These are phyloP conservation scores for Euplagia quadripunctaria DNA, from an alignment of 2,888 invertebrate species.

Conservation along the genomic window DNA sequence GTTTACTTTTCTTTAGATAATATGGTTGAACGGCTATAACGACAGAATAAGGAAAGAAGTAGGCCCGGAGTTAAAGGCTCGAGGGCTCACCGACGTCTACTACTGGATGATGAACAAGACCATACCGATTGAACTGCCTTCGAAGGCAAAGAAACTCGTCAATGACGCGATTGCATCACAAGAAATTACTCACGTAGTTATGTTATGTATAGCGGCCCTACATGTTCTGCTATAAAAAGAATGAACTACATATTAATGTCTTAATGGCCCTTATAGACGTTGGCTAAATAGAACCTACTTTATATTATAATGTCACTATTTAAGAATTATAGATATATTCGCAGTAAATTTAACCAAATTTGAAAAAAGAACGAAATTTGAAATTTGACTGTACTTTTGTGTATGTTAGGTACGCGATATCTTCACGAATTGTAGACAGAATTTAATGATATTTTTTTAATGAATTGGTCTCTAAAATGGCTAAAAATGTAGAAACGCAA, in stretches of 20 bases:
- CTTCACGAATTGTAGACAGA: too few relatives aligned
- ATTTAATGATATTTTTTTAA: too few relatives aligned
- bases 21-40: slow-evolving; percentile 94
- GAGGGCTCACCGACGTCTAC: slow-evolving; percentile 90
- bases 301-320: background rate
- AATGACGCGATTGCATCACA: slow-evolving; percentile 40
- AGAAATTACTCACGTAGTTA: slow-evolving; percentile 8
- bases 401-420: too few relatives aligned
- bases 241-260: background rate
- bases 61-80: slow-evolving; percentile 91
- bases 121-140: slow-evolving; percentile 84
- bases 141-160: slow-evolving; percentile 59
- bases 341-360: background rate
- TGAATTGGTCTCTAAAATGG: too few relatives aligned
- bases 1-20: slow-evolving; percentile 85
- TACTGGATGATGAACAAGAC: slow-evolving; percentile 96
- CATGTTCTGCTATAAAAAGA: slow-evolving; percentile 28
- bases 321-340: background rate
- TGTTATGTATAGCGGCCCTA: slow-evolving; percentile 16
- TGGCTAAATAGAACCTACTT: background rate
- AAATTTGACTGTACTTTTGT: background rate
- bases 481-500: too few relatives aligned
- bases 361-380: background rate
- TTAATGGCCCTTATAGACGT: background rate
- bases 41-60: slow-evolving; percentile 90